A percentile compares a stretch with the other conserved stretches of the same genome.
These are phyloP conservation scores for Nesoenas mayeri DNA, from an alignment of 2,113 vertebrate genomes.

Conservation along the genomic window DNA sequence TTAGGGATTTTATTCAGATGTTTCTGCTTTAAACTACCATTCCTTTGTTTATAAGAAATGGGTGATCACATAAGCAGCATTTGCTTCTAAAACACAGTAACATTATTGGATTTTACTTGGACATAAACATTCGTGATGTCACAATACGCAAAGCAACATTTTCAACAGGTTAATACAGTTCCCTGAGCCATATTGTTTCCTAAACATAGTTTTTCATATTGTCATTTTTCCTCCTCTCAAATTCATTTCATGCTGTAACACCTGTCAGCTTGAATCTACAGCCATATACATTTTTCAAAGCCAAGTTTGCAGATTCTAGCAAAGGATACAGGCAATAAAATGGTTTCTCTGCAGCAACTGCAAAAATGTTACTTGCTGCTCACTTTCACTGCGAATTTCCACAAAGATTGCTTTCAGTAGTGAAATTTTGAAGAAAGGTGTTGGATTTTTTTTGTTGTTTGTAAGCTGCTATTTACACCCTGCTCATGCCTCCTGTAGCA, in stretches of 20 bases:
- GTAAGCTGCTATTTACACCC: background rate
- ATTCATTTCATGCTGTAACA: background rate
- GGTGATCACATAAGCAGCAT: background rate
- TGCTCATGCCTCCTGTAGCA: background rate
- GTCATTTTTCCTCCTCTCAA: background rate
- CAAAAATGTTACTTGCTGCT: background rate
- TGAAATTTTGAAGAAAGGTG: background rate
- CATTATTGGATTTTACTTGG: conserved; percentile 21
- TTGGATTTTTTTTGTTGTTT: background rate
- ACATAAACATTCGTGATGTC: background rate
- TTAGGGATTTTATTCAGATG: background rate
- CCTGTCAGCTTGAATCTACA: conserved; percentile 40
- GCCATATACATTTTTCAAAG: background rate
- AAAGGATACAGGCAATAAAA: background rate
- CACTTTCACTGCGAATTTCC: background rate
- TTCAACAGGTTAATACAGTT: background rate
- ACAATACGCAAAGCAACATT: background rate
- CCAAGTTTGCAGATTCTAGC: background rate
- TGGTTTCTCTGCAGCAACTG: background rate
- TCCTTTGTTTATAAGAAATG: background rate
- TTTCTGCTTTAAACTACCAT: background rate
- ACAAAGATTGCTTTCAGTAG: background rate
- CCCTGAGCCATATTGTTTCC: background rate
- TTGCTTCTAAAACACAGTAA: conserved; percentile 5
- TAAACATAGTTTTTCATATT: background rate